Percentiles rank a stretch among this genome's conserved stretches.
phyloP scores from a whole-genome alignment of 2,888 invertebrate species.

The Caenorhabditis sulstoni region DNA sequence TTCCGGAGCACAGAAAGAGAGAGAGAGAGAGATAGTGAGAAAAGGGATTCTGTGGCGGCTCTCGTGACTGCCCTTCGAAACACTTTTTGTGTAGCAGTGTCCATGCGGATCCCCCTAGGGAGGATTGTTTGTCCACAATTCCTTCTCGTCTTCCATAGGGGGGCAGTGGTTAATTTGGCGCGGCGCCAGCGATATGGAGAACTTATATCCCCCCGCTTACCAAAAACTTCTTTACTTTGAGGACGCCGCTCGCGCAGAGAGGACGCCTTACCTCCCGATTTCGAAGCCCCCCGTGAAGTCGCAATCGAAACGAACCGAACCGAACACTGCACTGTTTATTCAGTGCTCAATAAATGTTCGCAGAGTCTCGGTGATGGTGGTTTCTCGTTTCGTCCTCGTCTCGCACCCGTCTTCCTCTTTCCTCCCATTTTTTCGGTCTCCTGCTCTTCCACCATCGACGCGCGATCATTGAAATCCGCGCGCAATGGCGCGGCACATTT shows the following conservation, averaged over 20 bases:
- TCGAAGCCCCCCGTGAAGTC: slow-evolving; percentile 17
- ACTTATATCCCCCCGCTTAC: background rate
- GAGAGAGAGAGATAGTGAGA: background rate
- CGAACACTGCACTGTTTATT: slow-evolving; percentile 62
- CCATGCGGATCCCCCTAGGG: slow-evolving; percentile 32
- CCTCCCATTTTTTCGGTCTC: background rate
- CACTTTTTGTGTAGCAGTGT: slow-evolving; percentile 34
- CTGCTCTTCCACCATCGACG: background rate
- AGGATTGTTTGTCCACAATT: slow-evolving; percentile 30
- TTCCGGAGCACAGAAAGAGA: slow-evolving; percentile 6
- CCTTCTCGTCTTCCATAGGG: background rate
- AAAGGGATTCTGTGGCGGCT: slow-evolving; percentile 22
- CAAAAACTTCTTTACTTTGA: slow-evolving; percentile 4
- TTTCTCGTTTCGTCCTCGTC: slow-evolving; percentile 47
- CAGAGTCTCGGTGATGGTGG: slow-evolving; percentile 13
- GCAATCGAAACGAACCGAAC: slow-evolving; percentile 31
- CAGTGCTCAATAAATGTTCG: slow-evolving; percentile 64
- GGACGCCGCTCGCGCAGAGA: background rate
- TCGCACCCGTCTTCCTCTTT: slow-evolving; percentile 23
- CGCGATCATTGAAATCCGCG: slow-evolving; percentile 8
- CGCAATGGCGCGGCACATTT: background rate
- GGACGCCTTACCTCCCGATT: too few species aligned
- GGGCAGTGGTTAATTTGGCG: background rate
- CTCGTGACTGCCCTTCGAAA: slow-evolving; percentile 55
- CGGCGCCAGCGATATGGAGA: background rate